phyloP scores from a whole-genome alignment of 2,888 invertebrate genomes.

The Sepioteuthis lessoniana region DNA sequence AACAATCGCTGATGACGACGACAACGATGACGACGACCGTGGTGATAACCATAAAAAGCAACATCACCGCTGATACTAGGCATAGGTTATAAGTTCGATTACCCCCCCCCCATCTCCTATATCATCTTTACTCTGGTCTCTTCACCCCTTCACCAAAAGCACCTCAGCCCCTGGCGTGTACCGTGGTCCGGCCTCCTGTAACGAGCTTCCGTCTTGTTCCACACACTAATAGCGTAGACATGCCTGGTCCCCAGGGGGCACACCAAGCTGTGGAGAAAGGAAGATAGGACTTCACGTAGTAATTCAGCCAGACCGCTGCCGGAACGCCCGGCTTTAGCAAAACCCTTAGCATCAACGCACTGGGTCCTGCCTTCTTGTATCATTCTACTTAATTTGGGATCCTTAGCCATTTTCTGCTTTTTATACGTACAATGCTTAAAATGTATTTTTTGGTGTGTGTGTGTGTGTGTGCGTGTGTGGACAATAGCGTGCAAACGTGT shows the following conservation, averaged over 20 bases:
- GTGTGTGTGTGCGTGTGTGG: background rate
- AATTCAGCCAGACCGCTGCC: background rate
- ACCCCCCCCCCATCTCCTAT: background rate
- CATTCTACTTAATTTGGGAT: background rate
- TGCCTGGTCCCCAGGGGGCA: background rate
- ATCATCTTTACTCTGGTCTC: background rate
- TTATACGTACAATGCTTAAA: background rate
- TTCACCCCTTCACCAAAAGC: background rate
- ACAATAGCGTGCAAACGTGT: too few species aligned
- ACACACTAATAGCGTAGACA: background rate
- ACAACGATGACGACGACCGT: background rate
- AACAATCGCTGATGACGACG: background rate
- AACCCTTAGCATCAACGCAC: background rate
- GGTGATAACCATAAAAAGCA: background rate
- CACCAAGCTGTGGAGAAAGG: background rate
- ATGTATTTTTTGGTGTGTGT: background rate
- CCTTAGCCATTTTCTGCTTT: background rate
- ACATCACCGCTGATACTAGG: background rate
- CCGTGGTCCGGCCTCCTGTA: conserved; percentile 5
- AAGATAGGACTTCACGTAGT: background rate
- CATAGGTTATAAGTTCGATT: background rate
- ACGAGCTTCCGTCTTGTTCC: background rate
- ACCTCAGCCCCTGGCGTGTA: background rate
- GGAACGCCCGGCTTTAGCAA: background rate
- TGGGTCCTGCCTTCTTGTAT: background rate